phyloP scores from a whole-genome alignment of 2,888 invertebrate genomes.

The Nomada fucata region DNA sequence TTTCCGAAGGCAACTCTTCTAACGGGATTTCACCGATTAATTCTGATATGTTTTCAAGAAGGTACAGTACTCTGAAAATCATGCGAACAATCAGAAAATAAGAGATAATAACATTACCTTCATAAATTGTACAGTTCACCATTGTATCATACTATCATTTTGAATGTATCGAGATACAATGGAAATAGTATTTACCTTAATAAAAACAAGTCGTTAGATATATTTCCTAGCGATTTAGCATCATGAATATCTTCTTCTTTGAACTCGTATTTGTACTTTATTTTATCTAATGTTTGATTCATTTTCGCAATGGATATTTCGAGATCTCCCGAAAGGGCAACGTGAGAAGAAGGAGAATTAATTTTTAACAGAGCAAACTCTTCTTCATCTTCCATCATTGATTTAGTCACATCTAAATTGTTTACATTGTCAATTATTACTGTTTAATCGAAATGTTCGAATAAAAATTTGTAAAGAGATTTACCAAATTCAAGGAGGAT shows the following conservation, averaged over 20 bases:
- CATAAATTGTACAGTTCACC: background rate
- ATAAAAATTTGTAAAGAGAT: background rate
- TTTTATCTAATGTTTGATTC: slow-evolving; percentile 20
- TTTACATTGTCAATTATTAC: slow-evolving; percentile 8
- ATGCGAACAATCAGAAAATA: background rate
- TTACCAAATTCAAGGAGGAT: slow-evolving; percentile 81
- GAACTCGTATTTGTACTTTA: slow-evolving; percentile 17
- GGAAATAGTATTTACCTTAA: slow-evolving; percentile 48
- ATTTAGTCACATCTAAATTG: slow-evolving; percentile 55
- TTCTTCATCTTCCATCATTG: slow-evolving; percentile 69
- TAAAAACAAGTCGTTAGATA: slow-evolving; percentile 42
- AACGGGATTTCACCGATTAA: slow-evolving; percentile 80
- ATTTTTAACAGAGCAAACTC: slow-evolving; percentile 83
- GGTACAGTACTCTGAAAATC: slow-evolving; percentile 83
- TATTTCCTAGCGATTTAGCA: background rate
- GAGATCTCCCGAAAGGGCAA: slow-evolving; percentile 92
- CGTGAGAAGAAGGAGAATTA: slow-evolving; percentile 90
- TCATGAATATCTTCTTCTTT: background rate
- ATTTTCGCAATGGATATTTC: slow-evolving; percentile 87
- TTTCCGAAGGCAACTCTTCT: slow-evolving; percentile 67
- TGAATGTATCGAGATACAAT: background rate
- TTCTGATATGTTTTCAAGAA: slow-evolving; percentile 84
- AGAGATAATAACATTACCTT: background rate
- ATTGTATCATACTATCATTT: background rate
- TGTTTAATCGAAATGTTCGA: background rate